phyloP scores from a whole-genome alignment of 1,140 invertebrate genomes.

The Gonatopus flavifemur region DNA sequence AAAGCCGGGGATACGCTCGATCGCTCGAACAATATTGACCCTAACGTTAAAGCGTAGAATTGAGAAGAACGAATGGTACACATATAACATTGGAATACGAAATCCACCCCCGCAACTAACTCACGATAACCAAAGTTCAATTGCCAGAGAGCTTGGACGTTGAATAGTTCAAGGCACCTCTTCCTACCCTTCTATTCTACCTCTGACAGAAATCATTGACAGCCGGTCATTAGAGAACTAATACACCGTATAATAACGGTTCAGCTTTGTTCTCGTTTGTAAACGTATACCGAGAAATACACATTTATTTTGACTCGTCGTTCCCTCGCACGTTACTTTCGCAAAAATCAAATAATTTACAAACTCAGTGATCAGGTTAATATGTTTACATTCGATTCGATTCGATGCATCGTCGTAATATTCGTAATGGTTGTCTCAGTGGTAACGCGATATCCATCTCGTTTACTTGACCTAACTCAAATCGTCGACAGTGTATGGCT shows the following conservation, averaged over 20 bases:
- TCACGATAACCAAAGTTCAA: conserved; percentile 24
- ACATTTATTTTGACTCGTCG: conserved; percentile 1
- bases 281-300: not conserved
- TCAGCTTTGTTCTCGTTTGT: not conserved
- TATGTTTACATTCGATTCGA: too few relatives aligned
- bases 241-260: not conserved
- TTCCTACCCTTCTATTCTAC: too few relatives aligned
- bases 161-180: too few relatives aligned
- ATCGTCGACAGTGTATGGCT: conserved; percentile 10
- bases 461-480: conserved; percentile 22
- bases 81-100: conserved; percentile 27
- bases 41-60: conserved; percentile 10
- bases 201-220: too few relatives aligned
- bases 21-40: conserved; percentile 36
- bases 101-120: conserved; percentile 23
- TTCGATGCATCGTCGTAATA: not conserved
- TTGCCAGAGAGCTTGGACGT: conserved; percentile 12
- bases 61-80: conserved; percentile 21
- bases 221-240: conserved; percentile 36
- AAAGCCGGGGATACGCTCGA: conserved; percentile 32
- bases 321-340: conserved; percentile 1
- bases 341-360: too few relatives aligned
- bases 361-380: too few relatives aligned
- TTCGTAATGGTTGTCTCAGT: not conserved
- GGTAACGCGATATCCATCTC: conserved; percentile 23